These are phyloP conservation scores for Neelides sp. DNA, from an alignment of 1,140 invertebrate genomes.

Conservation along the genomic window DNA sequence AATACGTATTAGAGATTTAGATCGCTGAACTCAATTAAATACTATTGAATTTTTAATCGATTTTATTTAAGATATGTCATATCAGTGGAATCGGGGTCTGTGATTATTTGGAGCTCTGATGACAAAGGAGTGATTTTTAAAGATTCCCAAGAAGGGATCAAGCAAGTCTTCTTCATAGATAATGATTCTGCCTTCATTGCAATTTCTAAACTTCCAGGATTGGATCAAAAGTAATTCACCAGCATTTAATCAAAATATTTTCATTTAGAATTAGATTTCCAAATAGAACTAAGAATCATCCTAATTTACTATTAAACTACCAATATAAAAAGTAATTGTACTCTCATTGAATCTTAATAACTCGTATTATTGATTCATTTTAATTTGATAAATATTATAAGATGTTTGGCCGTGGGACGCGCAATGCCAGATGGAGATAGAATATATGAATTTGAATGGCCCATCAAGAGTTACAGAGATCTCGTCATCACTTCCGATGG, in stretches of 20 bases:
- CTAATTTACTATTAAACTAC: constrained; percentile 8
- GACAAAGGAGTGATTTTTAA: constrained; percentile 64
- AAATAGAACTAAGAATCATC: too few relatives aligned
- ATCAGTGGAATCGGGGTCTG: constrained; percentile 80
- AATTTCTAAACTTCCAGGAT: constrained; percentile 46
- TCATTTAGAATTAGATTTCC: too few relatives aligned
- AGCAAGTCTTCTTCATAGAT: constrained; percentile 71
- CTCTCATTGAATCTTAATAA: too few relatives aligned
- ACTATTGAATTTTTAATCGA: not conserved
- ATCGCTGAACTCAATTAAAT: constrained; percentile 1
- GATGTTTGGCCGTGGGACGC: too few relatives aligned
- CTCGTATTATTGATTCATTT: too few relatives aligned
- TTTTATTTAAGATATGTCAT: constrained; percentile 51
- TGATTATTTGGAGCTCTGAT: constrained; percentile 85
- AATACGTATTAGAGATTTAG: not conserved
- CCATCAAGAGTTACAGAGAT: constrained; percentile 54
- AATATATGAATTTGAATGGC: constrained; percentile 67
- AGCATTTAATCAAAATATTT: not conserved
- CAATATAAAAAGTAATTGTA: constrained; percentile 22
- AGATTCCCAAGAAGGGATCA: constrained; percentile 69
- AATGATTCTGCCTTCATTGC: constrained; percentile 71
- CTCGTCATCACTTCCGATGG: constrained; percentile 70
- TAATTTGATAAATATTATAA: too few relatives aligned
- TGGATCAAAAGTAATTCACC: constrained; percentile 18
- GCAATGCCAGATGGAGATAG: constrained; percentile 49